phyloP scores from a whole-genome alignment of 2,888 invertebrate species.

The Drosophila recens region DNA sequence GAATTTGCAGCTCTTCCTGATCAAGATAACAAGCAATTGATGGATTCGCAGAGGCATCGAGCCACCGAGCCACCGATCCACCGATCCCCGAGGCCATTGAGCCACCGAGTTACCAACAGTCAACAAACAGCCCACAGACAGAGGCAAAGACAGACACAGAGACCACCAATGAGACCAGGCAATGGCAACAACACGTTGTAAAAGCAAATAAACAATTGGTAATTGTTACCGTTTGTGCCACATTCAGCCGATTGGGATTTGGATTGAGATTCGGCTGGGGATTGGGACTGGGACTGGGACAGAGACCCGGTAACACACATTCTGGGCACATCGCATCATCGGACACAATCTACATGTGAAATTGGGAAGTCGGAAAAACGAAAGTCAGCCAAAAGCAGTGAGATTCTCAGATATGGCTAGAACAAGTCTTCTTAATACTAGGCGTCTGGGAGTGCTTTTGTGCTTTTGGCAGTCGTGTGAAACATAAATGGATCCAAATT shows the following conservation, averaged over 20 bases:
- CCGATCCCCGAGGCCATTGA: slow-evolving; percentile 22
- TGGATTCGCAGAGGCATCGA: slow-evolving; percentile 68
- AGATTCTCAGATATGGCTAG: slow-evolving; percentile 14
- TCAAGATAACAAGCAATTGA: slow-evolving; percentile 80
- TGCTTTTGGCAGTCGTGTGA: slow-evolving; percentile 59
- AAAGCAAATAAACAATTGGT: slow-evolving; percentile 77
- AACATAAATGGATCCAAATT: slow-evolving; percentile 64
- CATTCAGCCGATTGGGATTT: slow-evolving; percentile 52
- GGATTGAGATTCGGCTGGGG: slow-evolving; percentile 37
- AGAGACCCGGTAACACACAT: slow-evolving; percentile 72
- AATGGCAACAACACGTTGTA: slow-evolving; percentile 47
- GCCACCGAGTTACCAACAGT: slow-evolving; percentile 16
- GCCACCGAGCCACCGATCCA: slow-evolving; percentile 17
- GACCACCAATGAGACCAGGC: slow-evolving; percentile 21
- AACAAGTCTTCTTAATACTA: slow-evolving; percentile 3
- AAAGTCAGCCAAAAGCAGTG: slow-evolving; percentile 47
- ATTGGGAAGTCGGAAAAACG: slow-evolving; percentile 58
- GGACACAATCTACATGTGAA: slow-evolving; percentile 49
- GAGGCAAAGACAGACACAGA: slow-evolving; percentile 2
- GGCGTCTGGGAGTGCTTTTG: slow-evolving; percentile 18
- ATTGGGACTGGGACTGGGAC: slow-evolving; percentile 36
- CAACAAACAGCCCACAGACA: slow-evolving; percentile 7
- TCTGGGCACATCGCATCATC: slow-evolving; percentile 25
- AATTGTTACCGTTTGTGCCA: slow-evolving; percentile 71
- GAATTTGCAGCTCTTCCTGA: slow-evolving; percentile 53